These are phyloP conservation scores for Lobophora halterata DNA, from an alignment of 2,888 invertebrate genomes.

Conservation along the genomic window DNA sequence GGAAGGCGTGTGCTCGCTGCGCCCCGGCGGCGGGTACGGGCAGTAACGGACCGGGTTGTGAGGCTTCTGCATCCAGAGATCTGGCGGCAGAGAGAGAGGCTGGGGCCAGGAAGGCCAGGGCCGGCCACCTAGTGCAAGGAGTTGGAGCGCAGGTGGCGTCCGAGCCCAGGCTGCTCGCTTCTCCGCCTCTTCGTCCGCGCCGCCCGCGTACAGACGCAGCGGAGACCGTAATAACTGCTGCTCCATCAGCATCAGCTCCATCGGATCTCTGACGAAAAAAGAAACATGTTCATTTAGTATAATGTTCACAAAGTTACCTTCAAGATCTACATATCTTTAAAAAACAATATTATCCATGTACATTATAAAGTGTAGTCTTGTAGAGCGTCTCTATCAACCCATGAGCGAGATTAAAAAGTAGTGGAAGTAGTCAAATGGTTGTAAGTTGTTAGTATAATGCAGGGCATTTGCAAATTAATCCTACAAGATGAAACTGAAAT, in stretches of 20 bases:
- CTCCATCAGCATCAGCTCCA: constrained; percentile 90
- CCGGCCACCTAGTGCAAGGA: constrained; percentile 82
- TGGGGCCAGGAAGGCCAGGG: constrained; percentile 92
- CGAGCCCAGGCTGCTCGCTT: constrained; percentile 79
- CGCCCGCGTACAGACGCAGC: constrained; percentile 84
- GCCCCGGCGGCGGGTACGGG: constrained; percentile 81
- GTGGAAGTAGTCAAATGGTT: too few species aligned
- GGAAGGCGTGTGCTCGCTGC: constrained; percentile 55
- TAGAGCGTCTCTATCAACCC: too few species aligned
- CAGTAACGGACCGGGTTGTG: constrained; percentile 80
- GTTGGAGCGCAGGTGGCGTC: constrained; percentile 70
- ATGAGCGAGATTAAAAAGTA: too few species aligned
- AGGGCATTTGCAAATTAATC: too few species aligned
- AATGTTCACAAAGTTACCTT: too few species aligned
- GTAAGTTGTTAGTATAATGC: too few species aligned
- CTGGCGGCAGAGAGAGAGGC: constrained; percentile 91
- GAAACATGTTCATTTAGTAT: too few species aligned
- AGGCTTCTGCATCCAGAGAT: constrained; percentile 96
- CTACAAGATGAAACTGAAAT: too few species aligned
- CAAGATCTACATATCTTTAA: too few species aligned
- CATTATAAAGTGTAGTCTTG: too few species aligned
- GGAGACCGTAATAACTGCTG: constrained; percentile 86
- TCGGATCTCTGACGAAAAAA: constrained; percentile 84
- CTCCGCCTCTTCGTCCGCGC: constrained; percentile 80
- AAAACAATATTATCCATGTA: too few species aligned